These are phyloP conservation scores for Numenius arquata DNA, from an alignment of 2,113 vertebrate species.

Conservation along the genomic window DNA sequence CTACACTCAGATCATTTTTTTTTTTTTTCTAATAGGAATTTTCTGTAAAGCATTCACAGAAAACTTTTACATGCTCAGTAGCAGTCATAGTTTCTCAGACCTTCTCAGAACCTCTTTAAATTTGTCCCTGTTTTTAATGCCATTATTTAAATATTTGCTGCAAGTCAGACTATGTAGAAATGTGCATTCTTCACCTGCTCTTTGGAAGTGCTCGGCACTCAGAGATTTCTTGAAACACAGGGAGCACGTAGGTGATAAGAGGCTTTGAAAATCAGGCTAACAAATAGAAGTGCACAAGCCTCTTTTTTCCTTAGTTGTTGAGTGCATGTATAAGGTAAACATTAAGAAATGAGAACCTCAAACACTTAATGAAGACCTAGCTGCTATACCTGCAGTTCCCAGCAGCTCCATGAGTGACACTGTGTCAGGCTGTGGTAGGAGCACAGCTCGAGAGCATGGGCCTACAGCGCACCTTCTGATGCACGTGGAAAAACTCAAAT, in stretches of 20 bases:
- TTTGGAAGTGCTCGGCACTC: background rate
- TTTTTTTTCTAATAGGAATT: background rate
- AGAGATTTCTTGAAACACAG: background rate
- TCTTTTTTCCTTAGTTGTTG: background rate
- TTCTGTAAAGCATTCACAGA: background rate
- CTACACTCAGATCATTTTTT: background rate
- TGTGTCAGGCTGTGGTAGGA: background rate
- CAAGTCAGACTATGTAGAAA: background rate
- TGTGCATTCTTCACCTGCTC: background rate
- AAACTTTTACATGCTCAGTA: background rate
- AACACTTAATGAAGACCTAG: background rate
- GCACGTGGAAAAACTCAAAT: background rate
- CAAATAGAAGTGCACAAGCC: background rate
- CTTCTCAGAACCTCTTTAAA: background rate
- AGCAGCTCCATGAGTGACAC: background rate
- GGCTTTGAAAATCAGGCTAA: slow-evolving; percentile 42
- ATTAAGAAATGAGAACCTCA: background rate
- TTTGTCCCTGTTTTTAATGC: background rate
- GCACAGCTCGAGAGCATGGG: background rate
- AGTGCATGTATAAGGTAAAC: background rate
- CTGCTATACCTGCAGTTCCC: background rate
- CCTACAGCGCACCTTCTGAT: background rate
- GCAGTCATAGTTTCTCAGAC: background rate
- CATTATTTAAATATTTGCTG: background rate
- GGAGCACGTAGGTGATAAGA: background rate